Evolutionary conservation across 2,113 vertebrate genomes (phyloP).

Genomic region (Osmerus eperlanus): DNA sequence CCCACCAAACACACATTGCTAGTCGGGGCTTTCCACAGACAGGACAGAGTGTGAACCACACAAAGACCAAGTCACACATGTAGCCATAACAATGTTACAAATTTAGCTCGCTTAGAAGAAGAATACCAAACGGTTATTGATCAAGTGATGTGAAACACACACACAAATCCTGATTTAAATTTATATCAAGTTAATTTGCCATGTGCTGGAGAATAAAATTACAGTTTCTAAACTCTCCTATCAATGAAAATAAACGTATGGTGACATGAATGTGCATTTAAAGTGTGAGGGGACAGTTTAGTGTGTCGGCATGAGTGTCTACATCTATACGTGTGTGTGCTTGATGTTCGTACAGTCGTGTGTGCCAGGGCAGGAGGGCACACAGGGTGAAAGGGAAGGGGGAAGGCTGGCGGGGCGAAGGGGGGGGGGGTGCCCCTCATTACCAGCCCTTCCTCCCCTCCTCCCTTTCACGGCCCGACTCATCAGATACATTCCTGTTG

Average conservation of each 20-base stretch:
- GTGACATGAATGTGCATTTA: too few species aligned
- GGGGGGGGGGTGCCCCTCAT: not conserved
- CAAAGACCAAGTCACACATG: not conserved
- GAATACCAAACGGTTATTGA: too few species aligned
- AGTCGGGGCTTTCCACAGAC: not conserved
- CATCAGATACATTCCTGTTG: slow-evolving; percentile 10
- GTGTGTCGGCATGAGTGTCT: slow-evolving; percentile 3
- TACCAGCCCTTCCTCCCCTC: not conserved
- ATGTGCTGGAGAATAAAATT: too few species aligned
- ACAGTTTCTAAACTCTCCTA: too few species aligned
- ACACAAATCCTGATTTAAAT: too few species aligned
- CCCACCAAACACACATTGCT: slow-evolving; percentile 41
- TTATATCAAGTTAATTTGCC: too few species aligned
- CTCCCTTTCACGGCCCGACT: not conserved
- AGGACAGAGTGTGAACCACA: not conserved
- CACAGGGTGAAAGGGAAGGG: not conserved
- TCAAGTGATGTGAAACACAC: too few species aligned
- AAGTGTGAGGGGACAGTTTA: not conserved
- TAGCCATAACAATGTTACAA: too few species aligned
- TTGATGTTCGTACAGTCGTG: not conserved
- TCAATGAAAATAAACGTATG: too few species aligned
- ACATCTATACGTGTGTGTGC: not conserved
- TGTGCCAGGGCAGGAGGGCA: not conserved
- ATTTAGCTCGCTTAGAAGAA: too few species aligned
- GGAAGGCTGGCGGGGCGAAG: too few species aligned